phyloP scores from a whole-genome alignment of 1,140 invertebrate species.

The Babylonia areolata region DNA sequence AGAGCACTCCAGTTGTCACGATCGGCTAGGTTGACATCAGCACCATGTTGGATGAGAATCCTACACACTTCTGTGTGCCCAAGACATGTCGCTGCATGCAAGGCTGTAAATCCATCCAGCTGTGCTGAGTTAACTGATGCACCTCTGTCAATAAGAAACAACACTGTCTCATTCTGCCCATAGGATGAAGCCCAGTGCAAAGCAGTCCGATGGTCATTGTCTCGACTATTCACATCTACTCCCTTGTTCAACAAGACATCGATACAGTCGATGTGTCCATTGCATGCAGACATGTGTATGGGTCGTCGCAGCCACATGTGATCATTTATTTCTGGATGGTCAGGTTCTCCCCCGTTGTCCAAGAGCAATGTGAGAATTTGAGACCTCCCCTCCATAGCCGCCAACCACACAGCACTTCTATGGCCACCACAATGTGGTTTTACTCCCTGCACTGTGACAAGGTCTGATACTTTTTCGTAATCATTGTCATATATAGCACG shows the following conservation, averaged over 20 bases:
- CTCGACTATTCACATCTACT: constrained; percentile 60
- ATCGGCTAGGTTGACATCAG: constrained; percentile 58
- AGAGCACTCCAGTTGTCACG: constrained; percentile 67
- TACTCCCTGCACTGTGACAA: neutral
- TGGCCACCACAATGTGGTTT: neutral
- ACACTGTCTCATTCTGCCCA: constrained; percentile 54
- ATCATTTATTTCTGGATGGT: constrained; percentile 47
- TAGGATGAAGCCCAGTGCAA: constrained; percentile 70
- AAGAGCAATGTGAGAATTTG: constrained; percentile 37
- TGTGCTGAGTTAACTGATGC: constrained; percentile 65
- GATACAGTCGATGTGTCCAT: constrained; percentile 59
- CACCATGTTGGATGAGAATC: constrained; percentile 56
- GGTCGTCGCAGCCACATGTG: constrained; percentile 64
- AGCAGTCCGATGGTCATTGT: constrained; percentile 66
- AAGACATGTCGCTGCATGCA: constrained; percentile 67
- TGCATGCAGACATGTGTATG: constrained; percentile 66
- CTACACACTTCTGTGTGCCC: constrained; percentile 61
- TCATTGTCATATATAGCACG: constrained; percentile 17
- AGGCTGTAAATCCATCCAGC: constrained; percentile 66
- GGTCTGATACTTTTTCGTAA: neutral
- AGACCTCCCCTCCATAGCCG: constrained; percentile 11
- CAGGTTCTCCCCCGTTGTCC: constrained; percentile 43
- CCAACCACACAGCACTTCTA: constrained; percentile 8
- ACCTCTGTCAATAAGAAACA: constrained; percentile 59
- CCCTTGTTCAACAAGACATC: constrained; percentile 58